These are phyloP conservation scores for Cistogaster globosa DNA, from an alignment of 2,888 invertebrate genomes.

Conservation along the genomic window DNA sequence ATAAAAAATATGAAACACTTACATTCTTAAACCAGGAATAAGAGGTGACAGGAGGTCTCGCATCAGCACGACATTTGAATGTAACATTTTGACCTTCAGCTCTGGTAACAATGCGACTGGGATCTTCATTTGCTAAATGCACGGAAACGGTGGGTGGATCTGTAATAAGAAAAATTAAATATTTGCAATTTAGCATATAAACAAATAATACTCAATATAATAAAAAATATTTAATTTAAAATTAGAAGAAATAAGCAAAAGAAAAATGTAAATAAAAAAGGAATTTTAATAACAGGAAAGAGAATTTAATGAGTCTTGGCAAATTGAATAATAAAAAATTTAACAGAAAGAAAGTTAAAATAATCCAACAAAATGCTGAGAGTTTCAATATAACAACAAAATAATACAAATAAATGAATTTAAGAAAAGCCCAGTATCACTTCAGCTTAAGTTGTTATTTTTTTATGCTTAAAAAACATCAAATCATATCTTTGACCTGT, in stretches of 20 bases:
- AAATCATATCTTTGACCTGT: background rate
- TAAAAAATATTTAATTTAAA: background rate
- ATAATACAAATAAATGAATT: constrained; percentile 2
- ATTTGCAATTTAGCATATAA: background rate
- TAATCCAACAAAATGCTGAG: constrained; percentile 76
- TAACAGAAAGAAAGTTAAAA: constrained; percentile 81
- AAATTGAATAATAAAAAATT: constrained; percentile 79
- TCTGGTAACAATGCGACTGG: constrained; percentile 84
- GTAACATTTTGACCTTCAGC: constrained; percentile 90
- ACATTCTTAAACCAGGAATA: constrained; percentile 93
- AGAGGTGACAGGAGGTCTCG: constrained; percentile 89
- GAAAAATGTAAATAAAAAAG: background rate
- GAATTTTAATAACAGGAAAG: constrained; percentile 51
- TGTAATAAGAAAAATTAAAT: constrained; percentile 81
- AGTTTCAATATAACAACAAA: constrained; percentile 1
- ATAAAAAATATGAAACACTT: constrained; percentile 80
- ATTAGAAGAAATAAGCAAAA: constrained; percentile 14
- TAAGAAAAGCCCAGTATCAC: background rate
- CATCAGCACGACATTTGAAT: constrained; percentile 90
- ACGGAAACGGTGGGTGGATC: constrained; percentile 91
- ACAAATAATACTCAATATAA: too few relatives aligned
- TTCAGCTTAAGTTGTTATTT: constrained; percentile 12
- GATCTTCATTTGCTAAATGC: constrained; percentile 86
- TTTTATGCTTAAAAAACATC: background rate
- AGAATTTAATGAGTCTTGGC: constrained; percentile 78